Base-by-base conservation (phyloP, 2,888 invertebrate genomes). In the Lycia hirtaria region DNA sequence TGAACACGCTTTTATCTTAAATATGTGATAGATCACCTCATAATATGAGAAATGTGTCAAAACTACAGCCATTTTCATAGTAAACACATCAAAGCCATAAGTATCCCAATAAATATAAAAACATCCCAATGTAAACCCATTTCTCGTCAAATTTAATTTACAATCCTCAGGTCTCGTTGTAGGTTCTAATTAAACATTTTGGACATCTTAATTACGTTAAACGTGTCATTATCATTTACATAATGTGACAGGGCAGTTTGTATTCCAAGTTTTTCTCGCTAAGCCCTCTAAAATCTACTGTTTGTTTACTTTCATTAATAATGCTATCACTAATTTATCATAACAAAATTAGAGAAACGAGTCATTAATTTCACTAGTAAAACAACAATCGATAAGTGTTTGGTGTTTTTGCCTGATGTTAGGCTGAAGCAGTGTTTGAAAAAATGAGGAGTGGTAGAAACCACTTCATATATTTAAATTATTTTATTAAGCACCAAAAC, bases 131-230 rank as follows among this genome's bases (percentile, higher is more conserved):
- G 15, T n/a, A 51, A 35, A 44, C 15, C 15, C 40, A 3, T 33
- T 15, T 10, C 24, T 12, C 12, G 30, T 28, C 41, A 30, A 33
- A 44, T 45, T 41, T 28, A 45, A 50, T 47, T 45, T 37, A 45
- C 41, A 41, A 47, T 47, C 45, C 40, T 54, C 59, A 54, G 50
- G 54, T 54, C 41, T 40, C 47, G 22, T 43, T 20, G 51, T 60
- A 50, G 48, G 47, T 50, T 48, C 22, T 47, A 51, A 35, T 55
- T 24, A 32, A 54, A 47, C 28, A 26, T 60, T 51, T 44, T 48
- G 4, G 48, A 55, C 40, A 59, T 52, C 6, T 40, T 50, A 50
- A 43, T 37, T 26, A 30, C 12, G 38, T 33, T 44, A 22, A 4
- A 28, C n/a, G n/a, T n/a, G n/a, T n/a, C 41, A 45, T 33, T 19